phyloP scores from a whole-genome alignment of 2,888 invertebrate species.

The Carterocephalus palaemon region DNA sequence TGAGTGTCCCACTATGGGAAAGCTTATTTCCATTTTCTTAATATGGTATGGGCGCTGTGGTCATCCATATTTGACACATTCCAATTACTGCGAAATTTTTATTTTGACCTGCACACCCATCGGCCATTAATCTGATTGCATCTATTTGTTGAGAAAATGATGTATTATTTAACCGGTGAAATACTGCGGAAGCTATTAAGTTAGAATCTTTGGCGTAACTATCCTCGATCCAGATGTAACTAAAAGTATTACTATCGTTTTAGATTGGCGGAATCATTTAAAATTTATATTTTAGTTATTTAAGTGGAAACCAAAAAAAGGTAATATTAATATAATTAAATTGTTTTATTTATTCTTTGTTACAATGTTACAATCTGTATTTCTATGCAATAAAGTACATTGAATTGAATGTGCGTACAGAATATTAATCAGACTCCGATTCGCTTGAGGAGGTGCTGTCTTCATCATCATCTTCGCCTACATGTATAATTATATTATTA shows the following conservation, averaged over 20 bases:
- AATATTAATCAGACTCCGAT: background rate
- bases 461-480: background rate
- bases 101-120: constrained; percentile 42
- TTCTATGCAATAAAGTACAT: no score
- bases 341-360: no score
- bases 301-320: no score
- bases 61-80: constrained; percentile 35
- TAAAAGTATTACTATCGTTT: constrained; percentile 23
- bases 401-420: no score
- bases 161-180: constrained; percentile 32
- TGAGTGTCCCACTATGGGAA: constrained; percentile 37
- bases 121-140: constrained; percentile 35
- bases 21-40: constrained; percentile 29
- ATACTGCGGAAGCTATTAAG: constrained; percentile 37
- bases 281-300: no score
- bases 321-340: no score
- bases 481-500: background rate
- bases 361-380: no score
- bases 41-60: constrained; percentile 23
- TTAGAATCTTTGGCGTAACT: constrained; percentile 29
- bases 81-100: constrained; percentile 40
- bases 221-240: constrained; percentile 33
- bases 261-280: no score
- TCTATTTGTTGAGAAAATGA: constrained; percentile 30
- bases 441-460: background rate